Evolutionary conservation across 1,140 invertebrate species (phyloP).

Genomic region (Watersipora subatra): DNA sequence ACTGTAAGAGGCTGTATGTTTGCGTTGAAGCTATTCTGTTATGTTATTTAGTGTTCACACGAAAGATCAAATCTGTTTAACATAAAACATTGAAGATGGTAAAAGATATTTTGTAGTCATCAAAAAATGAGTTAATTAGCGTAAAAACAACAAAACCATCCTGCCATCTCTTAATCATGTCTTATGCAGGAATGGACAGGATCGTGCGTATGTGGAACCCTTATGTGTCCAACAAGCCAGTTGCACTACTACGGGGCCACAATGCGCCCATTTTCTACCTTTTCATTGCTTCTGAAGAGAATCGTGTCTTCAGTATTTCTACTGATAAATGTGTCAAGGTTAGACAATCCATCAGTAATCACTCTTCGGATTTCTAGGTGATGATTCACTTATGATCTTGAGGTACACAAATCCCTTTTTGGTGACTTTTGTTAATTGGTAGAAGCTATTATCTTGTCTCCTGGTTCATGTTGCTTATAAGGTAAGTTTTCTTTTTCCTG

Average conservation of each 20-base stretch:
- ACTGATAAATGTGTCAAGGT: conserved; percentile 41
- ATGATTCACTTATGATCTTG: background rate
- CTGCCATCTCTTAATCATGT: too few relatives aligned
- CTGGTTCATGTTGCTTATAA: too few relatives aligned
- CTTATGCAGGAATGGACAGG: conserved; percentile 33
- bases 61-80: too few relatives aligned
- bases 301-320: conserved; percentile 39
- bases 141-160: background rate
- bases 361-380: background rate
- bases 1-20: too few relatives aligned
- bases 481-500: too few relatives aligned
- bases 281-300: conserved; percentile 34
- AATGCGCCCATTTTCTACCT: conserved; percentile 39
- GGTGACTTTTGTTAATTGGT: background rate
- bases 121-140: background rate
- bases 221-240: conserved; percentile 39
- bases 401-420: background rate
- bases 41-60: too few relatives aligned
- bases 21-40: too few relatives aligned
- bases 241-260: conserved; percentile 36
- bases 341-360: background rate
- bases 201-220: conserved; percentile 40
- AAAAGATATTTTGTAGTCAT: background rate
- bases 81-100: too few relatives aligned
- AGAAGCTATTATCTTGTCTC: background rate